phyloP scores from a whole-genome alignment of 2,888 invertebrate genomes.

The Margaritifera margaritifera region DNA sequence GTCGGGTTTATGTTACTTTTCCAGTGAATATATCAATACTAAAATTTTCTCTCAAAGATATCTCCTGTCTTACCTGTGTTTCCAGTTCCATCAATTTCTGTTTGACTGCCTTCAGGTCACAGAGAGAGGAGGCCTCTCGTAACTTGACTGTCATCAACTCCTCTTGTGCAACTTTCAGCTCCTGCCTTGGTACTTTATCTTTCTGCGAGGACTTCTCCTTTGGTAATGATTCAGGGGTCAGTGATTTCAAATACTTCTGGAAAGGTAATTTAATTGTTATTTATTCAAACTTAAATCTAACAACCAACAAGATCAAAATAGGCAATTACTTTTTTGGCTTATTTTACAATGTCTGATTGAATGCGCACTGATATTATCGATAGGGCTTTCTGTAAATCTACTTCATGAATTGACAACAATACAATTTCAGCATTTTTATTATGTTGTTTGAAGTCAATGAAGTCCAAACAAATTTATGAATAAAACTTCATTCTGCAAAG shows the following conservation, averaged over 20 bases:
- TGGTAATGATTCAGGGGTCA: slow-evolving; percentile 64
- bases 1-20: no score
- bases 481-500: no score
- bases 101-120: slow-evolving; percentile 94
- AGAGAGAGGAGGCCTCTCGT: slow-evolving; percentile 92
- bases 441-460: no score
- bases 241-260: slow-evolving; percentile 45
- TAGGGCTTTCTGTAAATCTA: no score
- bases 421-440: no score
- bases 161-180: slow-evolving; percentile 83
- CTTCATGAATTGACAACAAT: no score
- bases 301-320: not conserved
- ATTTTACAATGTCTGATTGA: no score
- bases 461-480: no score
- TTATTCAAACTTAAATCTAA: not conserved
- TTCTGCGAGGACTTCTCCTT: slow-evolving; percentile 92
- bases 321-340: not conserved
- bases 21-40: no score
- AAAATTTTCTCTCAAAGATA: not conserved
- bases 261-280: slow-evolving; percentile 2
- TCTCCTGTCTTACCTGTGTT: slow-evolving; percentile 80
- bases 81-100: slow-evolving; percentile 97
- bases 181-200: slow-evolving; percentile 72
- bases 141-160: slow-evolving; percentile 95
- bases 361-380: no score